These are phyloP conservation scores for Rhinichthys osculus DNA, from an alignment of 2,797 vertebrate genomes.

Conservation along the genomic window DNA sequence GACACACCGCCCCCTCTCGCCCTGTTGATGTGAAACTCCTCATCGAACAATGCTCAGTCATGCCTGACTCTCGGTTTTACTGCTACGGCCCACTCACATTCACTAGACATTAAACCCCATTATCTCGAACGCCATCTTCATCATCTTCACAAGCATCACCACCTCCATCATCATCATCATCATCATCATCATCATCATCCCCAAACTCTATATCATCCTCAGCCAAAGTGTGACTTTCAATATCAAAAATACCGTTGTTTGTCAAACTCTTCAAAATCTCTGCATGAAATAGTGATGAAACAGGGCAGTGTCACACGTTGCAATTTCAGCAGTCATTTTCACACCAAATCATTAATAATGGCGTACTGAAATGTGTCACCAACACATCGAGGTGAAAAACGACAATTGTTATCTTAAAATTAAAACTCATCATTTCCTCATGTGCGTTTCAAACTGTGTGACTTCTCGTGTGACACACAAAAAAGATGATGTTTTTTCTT, in stretches of 20 bases:
- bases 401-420: neutral
- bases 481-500: neutral
- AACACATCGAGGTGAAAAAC: neutral
- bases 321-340: neutral
- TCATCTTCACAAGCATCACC: conserved; percentile 14
- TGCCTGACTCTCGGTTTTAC: conserved; percentile 81
- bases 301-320: neutral
- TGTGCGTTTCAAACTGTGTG: neutral
- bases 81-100: conserved; percentile 69
- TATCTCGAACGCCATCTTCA: conserved; percentile 54
- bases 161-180: conserved; percentile 1
- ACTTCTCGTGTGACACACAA: neutral
- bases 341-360: neutral
- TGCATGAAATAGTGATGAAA: neutral
- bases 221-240: conserved; percentile 26
- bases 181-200: neutral
- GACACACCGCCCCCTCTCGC: conserved; percentile 59
- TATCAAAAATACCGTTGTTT: conserved; percentile 2
- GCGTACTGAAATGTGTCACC: neutral
- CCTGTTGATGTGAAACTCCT: conserved; percentile 70
- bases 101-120: conserved; percentile 60
- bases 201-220: conserved; percentile 9
- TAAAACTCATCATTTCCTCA: neutral
- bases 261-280: conserved; percentile 20
- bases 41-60: conserved; percentile 75